Evolutionary conservation across 2,888 invertebrate genomes (phyloP), one percentile per base, ranked within the genome.

Genomic region (Orchesellides sinensis): DNA sequence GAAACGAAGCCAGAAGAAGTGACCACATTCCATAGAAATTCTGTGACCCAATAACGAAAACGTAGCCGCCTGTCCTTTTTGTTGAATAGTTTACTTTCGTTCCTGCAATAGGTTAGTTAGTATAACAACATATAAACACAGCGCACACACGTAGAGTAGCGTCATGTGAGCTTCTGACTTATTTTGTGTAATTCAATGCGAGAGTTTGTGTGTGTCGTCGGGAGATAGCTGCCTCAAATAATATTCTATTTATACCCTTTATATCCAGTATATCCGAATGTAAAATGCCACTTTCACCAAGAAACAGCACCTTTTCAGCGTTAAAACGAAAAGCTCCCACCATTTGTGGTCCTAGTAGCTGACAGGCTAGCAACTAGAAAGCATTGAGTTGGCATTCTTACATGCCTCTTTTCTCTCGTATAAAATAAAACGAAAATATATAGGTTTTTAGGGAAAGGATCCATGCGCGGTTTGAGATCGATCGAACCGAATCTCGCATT

Each of bases 381-480:
- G 56, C 70, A 56, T 29, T n/a, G 56, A 29, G 27, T 66, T 81
- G 74, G 73, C 74, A 61, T 81, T 81, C 74, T 65, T 69, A 56
- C 54, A 49, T 54, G 72, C 66, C 66, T 80, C 66, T n/a, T 61
- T 72, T 59, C 72, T 69, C 49, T n/a, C 47, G 27, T 72, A 35
- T 35, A 59, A 59, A 59, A 59, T 59, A 10, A 2, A 17, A 17
- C 14, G 59, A 29, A 59, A 82, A 75, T 70, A 75, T 70, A 70
- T 82, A 75, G 61, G 74, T 75, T 82, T 81, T 75, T 61, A 63
- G 63, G 75, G 65, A 75, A 75, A 82, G 75, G 69, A 84, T 80
- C 73, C 85, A 85, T 83, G 83, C 85, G 85, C 85, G 83, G 80
- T 83, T 83, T 56, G 79, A 77, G 83, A 85, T 85, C 85, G 85